Conservation (phyloP, 2,797 vertebrate species). For the Merluccius polli region DNA sequence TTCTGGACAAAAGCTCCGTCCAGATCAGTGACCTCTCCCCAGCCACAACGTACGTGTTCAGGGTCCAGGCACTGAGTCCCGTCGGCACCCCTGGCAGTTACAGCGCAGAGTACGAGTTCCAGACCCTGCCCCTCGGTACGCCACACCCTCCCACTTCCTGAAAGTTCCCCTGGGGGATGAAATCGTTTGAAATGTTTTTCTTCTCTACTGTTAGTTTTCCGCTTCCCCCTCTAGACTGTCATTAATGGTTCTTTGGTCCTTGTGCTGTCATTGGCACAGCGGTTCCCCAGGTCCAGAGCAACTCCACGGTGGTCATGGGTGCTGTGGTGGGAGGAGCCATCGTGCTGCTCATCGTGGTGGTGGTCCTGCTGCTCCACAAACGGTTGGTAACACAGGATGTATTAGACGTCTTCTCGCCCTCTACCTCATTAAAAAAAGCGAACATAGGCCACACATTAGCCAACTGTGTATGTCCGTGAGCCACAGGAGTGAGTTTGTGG, state of each 20-base stretch:
- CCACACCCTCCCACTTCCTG: background rate
- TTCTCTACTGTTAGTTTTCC: background rate
- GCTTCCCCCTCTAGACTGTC: background rate
- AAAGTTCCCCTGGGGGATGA: background rate
- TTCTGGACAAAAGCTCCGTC: constrained; percentile 82
- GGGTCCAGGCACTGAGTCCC: constrained; percentile 82
- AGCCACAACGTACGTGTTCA: constrained; percentile 83
- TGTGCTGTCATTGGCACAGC: constrained; percentile 44
- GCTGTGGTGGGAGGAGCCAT: constrained; percentile 64
- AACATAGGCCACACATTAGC: constrained; percentile 40
- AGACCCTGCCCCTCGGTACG: constrained; percentile 76
- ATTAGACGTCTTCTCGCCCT: constrained; percentile 13
- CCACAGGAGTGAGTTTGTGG: constrained; percentile 34
- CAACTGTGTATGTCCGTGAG: constrained; percentile 42
- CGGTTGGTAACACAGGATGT: constrained; percentile 66
- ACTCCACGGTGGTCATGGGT: constrained; percentile 74
- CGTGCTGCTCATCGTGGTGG: constrained; percentile 71
- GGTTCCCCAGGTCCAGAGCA: constrained; percentile 69
- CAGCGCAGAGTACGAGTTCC: constrained; percentile 85
- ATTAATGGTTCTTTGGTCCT: constrained; percentile 18
- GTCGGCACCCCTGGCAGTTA: constrained; percentile 80
- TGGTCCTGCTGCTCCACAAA: constrained; percentile 74
- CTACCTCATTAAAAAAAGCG: constrained; percentile 50
- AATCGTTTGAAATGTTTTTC: background rate
- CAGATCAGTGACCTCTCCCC: constrained; percentile 82